Base-by-base conservation (phyloP, 2,888 invertebrate genomes). In the Eupsilia transversa region DNA sequence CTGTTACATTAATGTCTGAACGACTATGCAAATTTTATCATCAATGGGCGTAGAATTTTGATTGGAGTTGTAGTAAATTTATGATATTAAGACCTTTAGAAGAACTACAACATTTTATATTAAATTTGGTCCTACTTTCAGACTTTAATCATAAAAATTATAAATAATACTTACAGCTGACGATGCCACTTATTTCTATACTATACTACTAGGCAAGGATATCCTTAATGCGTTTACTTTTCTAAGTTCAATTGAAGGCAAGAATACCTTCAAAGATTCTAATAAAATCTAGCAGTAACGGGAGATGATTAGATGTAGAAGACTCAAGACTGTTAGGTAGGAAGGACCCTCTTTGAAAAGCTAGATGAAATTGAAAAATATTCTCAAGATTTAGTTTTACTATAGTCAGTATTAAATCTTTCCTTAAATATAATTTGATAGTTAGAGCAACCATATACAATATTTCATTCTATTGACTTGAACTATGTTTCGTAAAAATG, bases 1-100 rank as follows among this genome's bases (percentile, higher is more conserved):
- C 78, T 85, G 82, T 82, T 82, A 77, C 82, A 69, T 60, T 64
- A 63, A 77, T 69, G 54, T 67, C 66, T 72, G 56, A 82, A 82
- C 66, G 72, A 67, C 83, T 85, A 85, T 82, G 86, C 72, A 82
- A 82, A 82, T 82, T 82, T 72, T 63, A 68, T 77, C 72, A 70
- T 82, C 56, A 82, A 72, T 69, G 56, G 33, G n/a, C 57, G 56
- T 60, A 59, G 57, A 70, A 70, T 72, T 85, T 54, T 38, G 71
- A 72, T 82, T 77, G 59, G 38, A 72, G 63, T 82, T 46, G 52
- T 35, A 49, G 38, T 52, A 69, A 80, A 70, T 52, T 17, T 57
- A 63, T 63, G 41, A 60, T 30, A 2, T 41, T 30, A 60, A 17
- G 46, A 30, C n/a, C 38, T 64, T 52, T 54, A 9, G 12, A 41